phyloP scores from a whole-genome alignment of 2,888 invertebrate genomes.

The Pseudolycoriella hygida region DNA sequence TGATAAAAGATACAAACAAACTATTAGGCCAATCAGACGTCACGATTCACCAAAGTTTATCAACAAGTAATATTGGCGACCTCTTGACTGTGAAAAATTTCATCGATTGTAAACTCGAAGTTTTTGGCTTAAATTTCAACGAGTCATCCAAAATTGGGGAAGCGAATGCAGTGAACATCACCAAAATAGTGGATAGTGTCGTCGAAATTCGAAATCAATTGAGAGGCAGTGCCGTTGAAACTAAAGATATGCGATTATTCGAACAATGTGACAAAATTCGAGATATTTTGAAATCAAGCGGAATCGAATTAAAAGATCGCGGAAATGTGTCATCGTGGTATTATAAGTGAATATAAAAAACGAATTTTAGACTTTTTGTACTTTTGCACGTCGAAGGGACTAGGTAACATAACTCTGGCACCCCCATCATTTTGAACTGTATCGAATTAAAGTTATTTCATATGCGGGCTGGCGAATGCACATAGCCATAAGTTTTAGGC shows the following conservation, averaged over 20 bases:
- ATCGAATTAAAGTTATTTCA: too few relatives aligned
- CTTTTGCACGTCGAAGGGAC: too few relatives aligned
- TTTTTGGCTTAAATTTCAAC: background rate
- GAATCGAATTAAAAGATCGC: background rate
- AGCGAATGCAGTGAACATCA: background rate
- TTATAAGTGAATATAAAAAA: too few relatives aligned
- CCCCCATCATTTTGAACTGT: too few relatives aligned
- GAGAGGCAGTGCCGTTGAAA: background rate
- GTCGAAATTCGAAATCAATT: background rate
- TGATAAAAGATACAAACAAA: constrained; percentile 43
- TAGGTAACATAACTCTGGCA: too few relatives aligned
- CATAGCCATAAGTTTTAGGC: too few relatives aligned
- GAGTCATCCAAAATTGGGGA: background rate
- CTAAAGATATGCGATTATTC: background rate
- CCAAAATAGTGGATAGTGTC: background rate
- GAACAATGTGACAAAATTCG: background rate
- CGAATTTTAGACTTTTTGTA: too few relatives aligned
- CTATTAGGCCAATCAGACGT: constrained; percentile 25
- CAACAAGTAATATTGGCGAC: background rate
- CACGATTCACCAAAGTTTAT: background rate
- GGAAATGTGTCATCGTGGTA: background rate
- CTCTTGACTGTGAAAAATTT: background rate
- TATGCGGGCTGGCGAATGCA: too few relatives aligned
- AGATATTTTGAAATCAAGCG: background rate
- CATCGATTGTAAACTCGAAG: background rate